Conservation (phyloP, 1,140 invertebrate species). For the Trinorchestia longiramus region DNA sequence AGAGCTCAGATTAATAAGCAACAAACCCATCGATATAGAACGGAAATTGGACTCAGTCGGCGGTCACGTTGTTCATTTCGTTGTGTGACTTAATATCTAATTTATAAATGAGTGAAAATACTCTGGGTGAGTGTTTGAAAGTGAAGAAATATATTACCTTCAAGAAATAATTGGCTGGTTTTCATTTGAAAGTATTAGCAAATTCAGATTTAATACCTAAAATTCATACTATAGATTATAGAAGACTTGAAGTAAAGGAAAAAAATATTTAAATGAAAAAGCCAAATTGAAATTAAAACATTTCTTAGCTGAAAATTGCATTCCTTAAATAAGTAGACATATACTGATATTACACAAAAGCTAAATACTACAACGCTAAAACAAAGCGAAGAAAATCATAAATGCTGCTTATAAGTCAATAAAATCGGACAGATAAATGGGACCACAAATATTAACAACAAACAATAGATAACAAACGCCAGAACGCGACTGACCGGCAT, state of each 20-base stretch:
- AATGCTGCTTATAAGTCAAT: background rate
- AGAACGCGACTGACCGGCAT: slow-evolving; percentile 25
- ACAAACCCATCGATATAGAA: no score
- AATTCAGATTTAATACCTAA: no score
- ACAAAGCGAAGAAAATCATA: background rate
- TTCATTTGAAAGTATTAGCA: no score
- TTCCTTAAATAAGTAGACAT: background rate
- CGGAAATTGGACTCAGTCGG: no score
- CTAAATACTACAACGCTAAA: background rate
- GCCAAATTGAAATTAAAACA: background rate
- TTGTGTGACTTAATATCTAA: no score
- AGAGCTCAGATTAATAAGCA: background rate
- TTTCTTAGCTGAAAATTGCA: background rate
- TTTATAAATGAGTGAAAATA: no score
- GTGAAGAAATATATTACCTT: no score
- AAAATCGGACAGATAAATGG: background rate
- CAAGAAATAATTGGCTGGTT: no score
- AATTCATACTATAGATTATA: no score
- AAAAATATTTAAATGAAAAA: background rate
- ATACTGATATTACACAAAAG: background rate
- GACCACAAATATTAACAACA: background rate
- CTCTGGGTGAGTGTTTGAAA: no score
- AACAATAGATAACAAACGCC: background rate
- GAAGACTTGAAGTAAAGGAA: background rate
- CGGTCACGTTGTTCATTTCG: no score